phyloP scores from a whole-genome alignment of 1,140 invertebrate species.

The Drosophila elegans region DNA sequence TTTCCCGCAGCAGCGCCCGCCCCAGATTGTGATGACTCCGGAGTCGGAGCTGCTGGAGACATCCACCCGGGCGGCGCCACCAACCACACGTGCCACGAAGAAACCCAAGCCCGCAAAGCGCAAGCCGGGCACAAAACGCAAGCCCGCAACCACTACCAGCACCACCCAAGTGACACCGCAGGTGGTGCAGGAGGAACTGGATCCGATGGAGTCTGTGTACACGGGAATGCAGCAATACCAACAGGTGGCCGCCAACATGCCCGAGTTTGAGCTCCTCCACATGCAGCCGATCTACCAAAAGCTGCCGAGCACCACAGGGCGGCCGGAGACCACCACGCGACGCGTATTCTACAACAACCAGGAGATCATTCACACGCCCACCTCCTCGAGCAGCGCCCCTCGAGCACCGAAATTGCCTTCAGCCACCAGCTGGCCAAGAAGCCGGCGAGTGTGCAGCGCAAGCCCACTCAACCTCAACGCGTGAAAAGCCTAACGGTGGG shows the following conservation, averaged over 20 bases:
- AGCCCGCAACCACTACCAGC: conserved; percentile 46
- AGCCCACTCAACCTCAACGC: conserved; percentile 64
- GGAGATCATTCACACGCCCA: conserved; percentile 69
- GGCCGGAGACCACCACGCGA: conserved; percentile 66
- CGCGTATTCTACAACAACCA: conserved; percentile 79
- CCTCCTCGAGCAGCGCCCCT: conserved; percentile 26
- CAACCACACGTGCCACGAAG: conserved; percentile 56
- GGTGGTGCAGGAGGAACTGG: conserved; percentile 78
- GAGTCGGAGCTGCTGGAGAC: conserved; percentile 86
- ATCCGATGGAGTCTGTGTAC: conserved; percentile 76
- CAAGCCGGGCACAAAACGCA: conserved; percentile 67
- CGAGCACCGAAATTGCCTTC: conserved; percentile 29
- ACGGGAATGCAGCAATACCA: conserved; percentile 83
- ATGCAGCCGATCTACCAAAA: conserved; percentile 82
- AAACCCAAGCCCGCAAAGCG: conserved; percentile 72
- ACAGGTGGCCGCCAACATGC: conserved; percentile 66
- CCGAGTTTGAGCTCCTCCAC: conserved; percentile 67
- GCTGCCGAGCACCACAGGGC: conserved; percentile 48
- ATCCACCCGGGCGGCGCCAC: conserved; percentile 64
- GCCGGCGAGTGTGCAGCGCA: conserved; percentile 49
- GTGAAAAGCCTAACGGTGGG: conserved; percentile 63
- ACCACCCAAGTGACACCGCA: conserved; percentile 73
- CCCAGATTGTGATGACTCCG: conserved; percentile 86
- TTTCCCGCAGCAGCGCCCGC: conserved; percentile 86
- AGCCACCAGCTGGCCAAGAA: conserved; percentile 65